Base-by-base conservation (phyloP, 92 coral and sea anemone genomes). In the Palythoa heliodiscus region DNA sequence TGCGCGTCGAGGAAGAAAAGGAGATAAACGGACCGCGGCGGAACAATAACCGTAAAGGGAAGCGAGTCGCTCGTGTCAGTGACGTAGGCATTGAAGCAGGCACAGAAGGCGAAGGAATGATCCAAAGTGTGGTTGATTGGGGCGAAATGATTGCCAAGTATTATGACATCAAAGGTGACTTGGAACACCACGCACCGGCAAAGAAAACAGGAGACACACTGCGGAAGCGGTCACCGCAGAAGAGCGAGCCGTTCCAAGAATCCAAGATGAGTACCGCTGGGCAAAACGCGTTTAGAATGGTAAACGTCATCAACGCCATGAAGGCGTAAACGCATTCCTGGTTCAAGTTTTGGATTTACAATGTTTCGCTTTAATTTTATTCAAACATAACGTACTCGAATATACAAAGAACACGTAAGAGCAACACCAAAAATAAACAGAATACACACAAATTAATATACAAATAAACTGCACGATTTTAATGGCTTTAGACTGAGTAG, bases 121-220 rank as follows among this genome's bases (percentile, higher is more conserved):
- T 94, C 19, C 89, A 94, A 47, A 91, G 87, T 43, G 98, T 94
- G 14, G 98, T 94, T n/a, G 93, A 94, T 67, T 94, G 98, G 98
- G 57, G 70, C 25, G 70, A 73, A 38, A 90, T 94, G 83, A 92
- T 92, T 12, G 90, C 90, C 24, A 94, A 94, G 73, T 94, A 89
- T 71, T 77, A 89, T 70, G 95, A 92, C 70, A 90, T 91, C 57
- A 94, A 88, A 22, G 98, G 98, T 24, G 93, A 91, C 57, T 9
- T 61, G 73, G 84, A 61, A 38, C 40, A 48, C 69, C 58, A 79
- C 1, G 84, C 71, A 24, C 84, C 84, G 39, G 84, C 84, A 19
- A 79, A 79, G 40, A 79, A 79, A 38, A 40, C 73, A 11, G 73
- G 73, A 52, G 79, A 53, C 11, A 63, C 84, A 20, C 54, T 79